Percentiles rank a stretch among this genome's conserved stretches.
Evolutionary conservation across 30 jellyfish, hydroid and myxozoan species (phyloP).

Genomic region (Chrysaora quinquecirrha): DNA sequence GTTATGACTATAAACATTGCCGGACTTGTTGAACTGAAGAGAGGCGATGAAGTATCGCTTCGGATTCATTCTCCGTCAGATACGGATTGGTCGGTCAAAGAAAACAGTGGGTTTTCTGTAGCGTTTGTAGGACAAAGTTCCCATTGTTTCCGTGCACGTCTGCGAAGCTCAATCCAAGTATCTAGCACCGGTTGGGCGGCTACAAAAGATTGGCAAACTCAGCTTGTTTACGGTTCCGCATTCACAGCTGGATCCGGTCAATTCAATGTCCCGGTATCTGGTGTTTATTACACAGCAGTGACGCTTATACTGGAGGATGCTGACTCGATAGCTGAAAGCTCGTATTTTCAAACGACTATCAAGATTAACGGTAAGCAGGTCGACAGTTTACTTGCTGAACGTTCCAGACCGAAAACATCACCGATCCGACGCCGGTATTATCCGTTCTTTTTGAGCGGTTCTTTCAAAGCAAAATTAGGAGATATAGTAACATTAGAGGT

Average conservation of each 20-base stretch:
- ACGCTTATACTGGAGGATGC: slow-evolving; percentile 76
- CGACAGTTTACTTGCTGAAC: slow-evolving; percentile 50
- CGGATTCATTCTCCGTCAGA: slow-evolving; percentile 67
- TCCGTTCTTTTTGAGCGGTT: slow-evolving; percentile 84
- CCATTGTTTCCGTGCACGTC: slow-evolving; percentile 59
- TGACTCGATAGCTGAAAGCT: slow-evolving; percentile 23
- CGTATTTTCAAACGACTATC: slow-evolving; percentile 34
- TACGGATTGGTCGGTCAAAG: slow-evolving; percentile 82
- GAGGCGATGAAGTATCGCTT: slow-evolving; percentile 51
- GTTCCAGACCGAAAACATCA: slow-evolving; percentile 43
- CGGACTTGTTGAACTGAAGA: slow-evolving; percentile 65
- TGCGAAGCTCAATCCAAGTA: background rate
- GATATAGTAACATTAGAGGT: slow-evolving; percentile 43
- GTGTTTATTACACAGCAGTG: slow-evolving; percentile 80
- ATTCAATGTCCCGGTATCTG: slow-evolving; percentile 62
- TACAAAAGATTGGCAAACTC: slow-evolving; percentile 34
- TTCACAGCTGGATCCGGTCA: slow-evolving; percentile 44
- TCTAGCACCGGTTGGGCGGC: slow-evolving; percentile 29
- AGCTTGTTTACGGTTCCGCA: slow-evolving; percentile 28
- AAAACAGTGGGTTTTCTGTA: slow-evolving; percentile 70
- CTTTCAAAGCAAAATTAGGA: slow-evolving; percentile 72
- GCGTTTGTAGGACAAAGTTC: slow-evolving; percentile 75
- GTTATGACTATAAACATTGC: slow-evolving; percentile 71
- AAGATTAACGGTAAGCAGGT: slow-evolving; percentile 39
- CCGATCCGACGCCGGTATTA: slow-evolving; percentile 48